Evolutionary conservation across 2,888 invertebrate species (phyloP), one percentile per base, ranked within the genome.

Genomic region (Rosalia funebris): DNA sequence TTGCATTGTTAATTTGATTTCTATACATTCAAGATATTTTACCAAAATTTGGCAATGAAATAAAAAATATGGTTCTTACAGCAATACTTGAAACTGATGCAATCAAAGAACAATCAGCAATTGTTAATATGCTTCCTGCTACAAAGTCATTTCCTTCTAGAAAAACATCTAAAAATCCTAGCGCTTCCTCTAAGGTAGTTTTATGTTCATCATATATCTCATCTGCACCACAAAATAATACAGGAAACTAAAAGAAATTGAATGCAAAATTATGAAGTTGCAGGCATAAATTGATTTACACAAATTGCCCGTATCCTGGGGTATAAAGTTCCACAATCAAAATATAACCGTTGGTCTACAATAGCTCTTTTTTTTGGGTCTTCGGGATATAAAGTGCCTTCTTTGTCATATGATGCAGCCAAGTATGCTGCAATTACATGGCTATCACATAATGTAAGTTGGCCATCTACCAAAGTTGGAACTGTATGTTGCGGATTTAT

Each of bases 401-500:
- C 84, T 73, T 85, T 86, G 0, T 83, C 86, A 75, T 87, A 89
- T 62, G 85, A 84, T 63, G 85, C 84, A 0, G 84, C 87, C 63
- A 90, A 81, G 75, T 90, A 90, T 44, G 84, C 79, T 1, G 85
- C 83, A 60, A 89, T 89, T 5, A 89, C 89, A 32, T 87, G 84
- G 69, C 89, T 88, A 76, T 90, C 90, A 88, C 89, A 89, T 45
- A 90, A 64, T 10, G 84, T 76, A 73, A 89, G 88, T 9, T 88
- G 89, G 57, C 87, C 84, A 75, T 90, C 90, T 16, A 87, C 86
- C 57, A 91, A 80, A 5, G 90, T 89, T 5, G 90, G 90, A 2
- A 91, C 81, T 59, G 85, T 85, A 75, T 89, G 89, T 73, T 89
- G 89, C 2, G 88, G 88, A 77, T 89, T 89, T 41, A 88, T 82